Percentiles rank a stretch among this genome's conserved stretches.
Conservation (phyloP, 2,113 vertebrate species). For the Rhinichthys klamathensis region DNA sequence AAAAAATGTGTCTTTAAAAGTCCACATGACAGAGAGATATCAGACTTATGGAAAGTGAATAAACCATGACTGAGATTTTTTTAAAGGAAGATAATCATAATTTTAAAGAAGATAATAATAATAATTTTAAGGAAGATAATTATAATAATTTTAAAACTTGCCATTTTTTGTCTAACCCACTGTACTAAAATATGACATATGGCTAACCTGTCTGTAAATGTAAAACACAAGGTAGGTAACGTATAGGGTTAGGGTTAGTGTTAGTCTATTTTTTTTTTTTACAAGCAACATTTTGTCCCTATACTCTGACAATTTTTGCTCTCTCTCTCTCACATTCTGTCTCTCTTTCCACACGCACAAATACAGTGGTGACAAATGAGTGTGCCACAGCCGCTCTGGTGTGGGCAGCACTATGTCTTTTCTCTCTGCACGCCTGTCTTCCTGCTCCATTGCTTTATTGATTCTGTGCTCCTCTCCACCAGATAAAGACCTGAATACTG, state of each 20-base stretch:
- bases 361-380: conserved; percentile 38
- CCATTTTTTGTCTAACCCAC: background rate
- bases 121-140: background rate
- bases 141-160: background rate
- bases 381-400: conserved; percentile 25
- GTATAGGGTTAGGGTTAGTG: too few relatives aligned
- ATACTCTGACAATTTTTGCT: background rate
- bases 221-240: too few relatives aligned
- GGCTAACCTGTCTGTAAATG: too few relatives aligned
- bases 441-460: conserved; percentile 62
- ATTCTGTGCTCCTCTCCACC: conserved; percentile 50
- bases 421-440: conserved; percentile 42
- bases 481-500: conserved; percentile 50
- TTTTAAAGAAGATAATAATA: background rate
- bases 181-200: background rate
- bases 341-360: background rate
- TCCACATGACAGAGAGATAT: background rate
- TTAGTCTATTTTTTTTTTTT: background rate
- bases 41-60: background rate
- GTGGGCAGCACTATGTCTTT: conserved; percentile 61
- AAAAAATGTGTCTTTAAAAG: background rate
- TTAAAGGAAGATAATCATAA: too few relatives aligned
- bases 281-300: background rate
- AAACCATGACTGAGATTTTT: background rate
- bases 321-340: background rate